phyloP scores from a whole-genome alignment of 2,888 invertebrate species.

The Sepiola atlantica region DNA sequence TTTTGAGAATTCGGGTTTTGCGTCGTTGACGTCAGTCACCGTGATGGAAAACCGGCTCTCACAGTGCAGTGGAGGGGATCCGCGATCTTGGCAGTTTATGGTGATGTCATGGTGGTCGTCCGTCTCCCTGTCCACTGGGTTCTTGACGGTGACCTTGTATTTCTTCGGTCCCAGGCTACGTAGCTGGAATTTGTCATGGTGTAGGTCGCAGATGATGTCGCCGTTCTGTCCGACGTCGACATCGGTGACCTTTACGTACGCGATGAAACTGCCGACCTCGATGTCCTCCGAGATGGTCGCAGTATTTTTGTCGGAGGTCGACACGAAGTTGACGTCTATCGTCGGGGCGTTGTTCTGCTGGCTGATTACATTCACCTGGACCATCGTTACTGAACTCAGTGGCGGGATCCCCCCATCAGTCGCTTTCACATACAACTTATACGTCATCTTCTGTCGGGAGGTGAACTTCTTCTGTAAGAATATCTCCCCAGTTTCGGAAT shows the following conservation, averaged over 20 bases:
- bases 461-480: constrained; percentile 86
- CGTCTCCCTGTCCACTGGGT: constrained; percentile 55
- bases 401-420: constrained; percentile 60
- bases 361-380: constrained; percentile 78
- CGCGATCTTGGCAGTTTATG: constrained; percentile 56
- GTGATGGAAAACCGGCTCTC: constrained; percentile 52
- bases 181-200: constrained; percentile 61
- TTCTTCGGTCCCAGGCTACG: constrained; percentile 55
- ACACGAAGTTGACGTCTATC: constrained; percentile 86
- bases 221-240: constrained; percentile 65
- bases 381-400: constrained; percentile 76
- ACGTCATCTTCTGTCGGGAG: constrained; percentile 85
- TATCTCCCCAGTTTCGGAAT: constrained; percentile 90
- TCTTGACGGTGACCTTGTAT: constrained; percentile 54
- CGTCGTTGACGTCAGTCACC: constrained; percentile 57
- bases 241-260: constrained; percentile 87
- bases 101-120: constrained; percentile 52
- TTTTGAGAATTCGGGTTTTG: constrained; percentile 52
- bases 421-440: constrained; percentile 81
- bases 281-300: constrained; percentile 79
- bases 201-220: constrained; percentile 60
- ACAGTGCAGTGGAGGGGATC: constrained; percentile 52
- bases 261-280: constrained; percentile 90
- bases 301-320: constrained; percentile 81
- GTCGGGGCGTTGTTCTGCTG: constrained; percentile 92